These are phyloP conservation scores for Phalacrocorax carbo DNA, from an alignment of 2,113 vertebrate species.

Conservation along the genomic window DNA sequence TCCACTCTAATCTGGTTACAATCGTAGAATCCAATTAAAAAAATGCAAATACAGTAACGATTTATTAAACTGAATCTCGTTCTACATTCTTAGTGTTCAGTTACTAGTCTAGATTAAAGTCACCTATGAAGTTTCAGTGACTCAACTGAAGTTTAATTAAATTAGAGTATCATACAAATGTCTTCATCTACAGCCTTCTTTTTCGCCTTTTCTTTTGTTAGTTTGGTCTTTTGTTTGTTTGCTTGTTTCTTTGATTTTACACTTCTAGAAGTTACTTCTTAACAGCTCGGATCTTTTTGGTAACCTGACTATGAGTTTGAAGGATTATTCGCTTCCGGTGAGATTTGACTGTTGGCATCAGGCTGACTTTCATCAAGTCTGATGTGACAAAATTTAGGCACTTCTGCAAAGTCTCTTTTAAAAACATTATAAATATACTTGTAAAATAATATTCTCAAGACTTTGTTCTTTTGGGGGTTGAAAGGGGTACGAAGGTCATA, in stretches of 20 bases:
- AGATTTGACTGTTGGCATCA: conserved; percentile 74
- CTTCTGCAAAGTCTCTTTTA: conserved; percentile 87
- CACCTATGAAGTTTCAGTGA: conserved; percentile 75
- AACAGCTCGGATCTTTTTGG: conserved; percentile 66
- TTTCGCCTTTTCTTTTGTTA: conserved; percentile 33
- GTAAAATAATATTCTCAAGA: conserved; percentile 86
- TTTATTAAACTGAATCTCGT: conserved; percentile 79
- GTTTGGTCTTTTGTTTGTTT: conserved; percentile 35
- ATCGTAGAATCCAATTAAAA: conserved; percentile 77
- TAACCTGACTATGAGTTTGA: conserved; percentile 74
- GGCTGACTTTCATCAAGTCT: conserved; percentile 77
- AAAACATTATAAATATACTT: conserved; percentile 84
- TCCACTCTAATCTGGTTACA: conserved; percentile 84
- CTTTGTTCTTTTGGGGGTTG: conserved; percentile 74
- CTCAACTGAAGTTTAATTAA: conserved; percentile 77
- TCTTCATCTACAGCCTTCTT: conserved; percentile 71
- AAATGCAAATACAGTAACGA: conserved; percentile 79
- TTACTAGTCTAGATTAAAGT: conserved; percentile 83
- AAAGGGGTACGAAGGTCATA: conserved; percentile 79
- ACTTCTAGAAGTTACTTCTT: conserved; percentile 68
- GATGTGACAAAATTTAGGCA: conserved; percentile 88
- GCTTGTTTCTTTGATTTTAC: conserved; percentile 30
- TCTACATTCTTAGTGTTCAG: conserved; percentile 77
- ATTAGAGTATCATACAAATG: conserved; percentile 78
- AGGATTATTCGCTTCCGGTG: conserved; percentile 63